Evolutionary conservation across 2,888 invertebrate species (phyloP), one percentile per base, ranked within the genome.

Genomic region (Acanthosoma haemorrhoidale): DNA sequence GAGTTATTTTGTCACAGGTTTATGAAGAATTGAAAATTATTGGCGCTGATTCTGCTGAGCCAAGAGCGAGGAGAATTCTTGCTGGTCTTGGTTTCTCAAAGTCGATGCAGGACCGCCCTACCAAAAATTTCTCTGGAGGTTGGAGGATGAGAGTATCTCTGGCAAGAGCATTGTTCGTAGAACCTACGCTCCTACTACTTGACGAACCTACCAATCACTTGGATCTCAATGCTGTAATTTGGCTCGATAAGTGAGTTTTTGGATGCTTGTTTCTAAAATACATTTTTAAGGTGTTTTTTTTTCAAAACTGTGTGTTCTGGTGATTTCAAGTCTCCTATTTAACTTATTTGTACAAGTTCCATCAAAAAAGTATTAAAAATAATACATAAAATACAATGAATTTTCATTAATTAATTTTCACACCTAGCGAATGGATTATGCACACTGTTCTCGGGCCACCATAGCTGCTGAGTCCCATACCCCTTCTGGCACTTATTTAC

Each of bases 201-300:
- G 87, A 87, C 78, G 87, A 87, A 80, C 87, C 87, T 32, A 87
- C 88, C 6, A 88, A 88, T 78, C 88, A 88, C 78, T 73, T 77
- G 21, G 77, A 78, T 85, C 84, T 99, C 71, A 99, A 99, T 79
- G 99, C 99, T 75, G 99, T 99, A 63, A 99, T 99, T 84, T 99
- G 99, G 99, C 85, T 99, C 70, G 99, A 99, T 79, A 98, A 99
- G 90, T 93, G 82, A 84, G 87, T n/a, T n/a, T n/a, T n/a, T n/a
- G n/a, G n/a, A n/a, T n/a, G n/a, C n/a, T n/a, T n/a, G n/a, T n/a
- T n/a, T n/a, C n/a, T n/a, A n/a, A n/a, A n/a, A n/a, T n/a, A n/a
- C n/a, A n/a, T n/a, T n/a, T n/a, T n/a, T n/a, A n/a, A n/a, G n/a
- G n/a, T n/a, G n/a, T n/a, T n/a, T n/a, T n/a, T n/a, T n/a, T n/a